Conservation (phyloP, 2,113 vertebrate genomes). For the Cariama cristata region DNA sequence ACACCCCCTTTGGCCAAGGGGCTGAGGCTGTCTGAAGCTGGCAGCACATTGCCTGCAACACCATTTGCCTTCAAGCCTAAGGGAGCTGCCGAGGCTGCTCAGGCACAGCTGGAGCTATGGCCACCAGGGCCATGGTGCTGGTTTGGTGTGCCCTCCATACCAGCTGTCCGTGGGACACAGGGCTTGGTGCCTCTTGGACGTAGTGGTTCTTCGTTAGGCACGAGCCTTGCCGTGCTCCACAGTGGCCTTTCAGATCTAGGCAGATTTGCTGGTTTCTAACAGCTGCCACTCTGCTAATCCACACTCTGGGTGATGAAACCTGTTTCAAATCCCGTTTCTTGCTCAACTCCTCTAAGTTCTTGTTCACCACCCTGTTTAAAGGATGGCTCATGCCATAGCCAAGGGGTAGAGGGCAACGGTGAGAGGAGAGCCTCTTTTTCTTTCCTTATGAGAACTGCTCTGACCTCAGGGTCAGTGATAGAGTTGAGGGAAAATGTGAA, state of each 20-base stretch:
- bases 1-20: neutral
- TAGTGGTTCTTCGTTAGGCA: rapidly evolving
- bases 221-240: rapidly evolving
- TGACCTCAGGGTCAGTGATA: neutral
- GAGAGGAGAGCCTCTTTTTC: neutral
- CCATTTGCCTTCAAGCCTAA: rapidly evolving
- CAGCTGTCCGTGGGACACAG: rapidly evolving
- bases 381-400: neutral
- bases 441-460: neutral
- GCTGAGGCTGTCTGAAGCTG: neutral
- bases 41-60: neutral
- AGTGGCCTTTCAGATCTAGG: neutral
- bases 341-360: neutral
- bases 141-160: neutral
- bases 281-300: neutral
- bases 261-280: neutral
- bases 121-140: neutral
- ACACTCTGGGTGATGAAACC: neutral
- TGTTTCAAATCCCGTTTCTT: neutral
- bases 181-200: neutral
- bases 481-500: neutral
- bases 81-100: rapidly evolving
- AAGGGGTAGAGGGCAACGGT: neutral
- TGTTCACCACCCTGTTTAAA: neutral
- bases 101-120: neutral